Conservation (phyloP, 1,140 invertebrate species). For the Drosophila ogumai region DNA sequence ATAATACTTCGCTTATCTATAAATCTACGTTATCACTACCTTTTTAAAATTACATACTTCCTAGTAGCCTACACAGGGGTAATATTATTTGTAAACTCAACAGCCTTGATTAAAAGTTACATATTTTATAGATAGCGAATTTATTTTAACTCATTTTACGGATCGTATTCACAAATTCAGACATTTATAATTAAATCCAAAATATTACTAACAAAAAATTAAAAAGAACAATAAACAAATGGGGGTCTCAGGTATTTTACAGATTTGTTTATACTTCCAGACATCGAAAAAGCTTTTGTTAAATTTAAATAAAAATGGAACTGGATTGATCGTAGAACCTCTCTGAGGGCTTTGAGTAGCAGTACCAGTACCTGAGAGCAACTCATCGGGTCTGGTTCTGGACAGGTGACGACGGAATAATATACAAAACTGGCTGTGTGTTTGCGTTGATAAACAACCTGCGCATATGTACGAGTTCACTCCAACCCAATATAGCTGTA, state of each 20-base stretch:
- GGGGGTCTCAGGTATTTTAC: too few relatives aligned
- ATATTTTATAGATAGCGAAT: too few relatives aligned
- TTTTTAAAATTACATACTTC: constrained; percentile 15
- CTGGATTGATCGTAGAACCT: neutral
- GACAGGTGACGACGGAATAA: constrained; percentile 33
- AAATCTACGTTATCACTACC: constrained; percentile 25
- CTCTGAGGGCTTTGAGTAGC: constrained; percentile 17
- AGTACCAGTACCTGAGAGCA: constrained; percentile 27
- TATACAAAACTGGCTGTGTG: constrained; percentile 11
- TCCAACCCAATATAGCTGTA: constrained; percentile 4
- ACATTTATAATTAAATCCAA: too few relatives aligned
- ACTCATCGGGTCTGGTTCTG: constrained; percentile 26
- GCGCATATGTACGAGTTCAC: constrained; percentile 15
- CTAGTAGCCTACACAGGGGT: constrained; percentile 6
- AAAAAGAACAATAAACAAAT: neutral
- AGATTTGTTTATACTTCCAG: neutral
- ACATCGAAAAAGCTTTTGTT: neutral
- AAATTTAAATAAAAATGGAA: neutral
- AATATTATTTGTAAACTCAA: neutral
- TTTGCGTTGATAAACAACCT: constrained; percentile 37
- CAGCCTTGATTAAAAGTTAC: constrained; percentile 3
- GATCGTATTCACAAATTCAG: too few relatives aligned
- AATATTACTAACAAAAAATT: too few relatives aligned
- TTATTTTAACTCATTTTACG: too few relatives aligned
- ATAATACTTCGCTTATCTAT: constrained; percentile 15